phyloP scores from a whole-genome alignment of 2,113 vertebrate species.

The Arizona elegans region DNA sequence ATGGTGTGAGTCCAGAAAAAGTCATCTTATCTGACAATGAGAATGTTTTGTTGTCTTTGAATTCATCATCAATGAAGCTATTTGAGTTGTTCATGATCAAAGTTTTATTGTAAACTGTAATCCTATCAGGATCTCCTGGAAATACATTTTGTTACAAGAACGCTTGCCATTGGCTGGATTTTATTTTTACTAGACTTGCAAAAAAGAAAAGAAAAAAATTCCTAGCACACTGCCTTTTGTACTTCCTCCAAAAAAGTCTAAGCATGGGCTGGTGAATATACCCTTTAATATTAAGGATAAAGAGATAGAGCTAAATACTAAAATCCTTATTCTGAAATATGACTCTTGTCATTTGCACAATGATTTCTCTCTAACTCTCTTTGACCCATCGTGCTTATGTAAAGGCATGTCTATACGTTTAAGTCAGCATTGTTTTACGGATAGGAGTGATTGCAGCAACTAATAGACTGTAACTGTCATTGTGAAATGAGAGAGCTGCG shows the following conservation, averaged over 20 bases:
- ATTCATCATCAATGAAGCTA: slow-evolving; percentile 26
- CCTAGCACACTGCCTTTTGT: slow-evolving; percentile 39
- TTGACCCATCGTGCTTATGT: not conserved
- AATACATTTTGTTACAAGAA: slow-evolving; percentile 40
- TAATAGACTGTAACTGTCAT: not conserved
- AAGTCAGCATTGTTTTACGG: not conserved
- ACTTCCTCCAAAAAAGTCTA: slow-evolving; percentile 59
- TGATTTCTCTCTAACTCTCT: not conserved
- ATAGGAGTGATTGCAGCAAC: not conserved
- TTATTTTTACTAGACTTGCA: slow-evolving; percentile 54
- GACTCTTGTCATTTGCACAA: not conserved
- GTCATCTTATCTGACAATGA: slow-evolving; percentile 41
- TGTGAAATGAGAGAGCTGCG: slow-evolving; percentile 49
- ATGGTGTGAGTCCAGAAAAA: slow-evolving; percentile 54
- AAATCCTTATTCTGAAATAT: not conserved
- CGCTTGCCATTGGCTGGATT: slow-evolving; percentile 56
- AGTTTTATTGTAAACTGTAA: slow-evolving; percentile 47
- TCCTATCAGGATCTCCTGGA: slow-evolving; percentile 15
- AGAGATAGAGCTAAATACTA: not conserved
- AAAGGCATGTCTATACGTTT: not conserved
- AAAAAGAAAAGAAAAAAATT: not conserved
- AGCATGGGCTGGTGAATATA: slow-evolving; percentile 19
- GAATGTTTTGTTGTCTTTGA: not conserved
- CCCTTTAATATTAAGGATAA: rapidly evolving
- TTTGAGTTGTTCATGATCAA: slow-evolving; percentile 51